A percentile compares a stretch with the other conserved stretches of the same genome.
phyloP scores from a whole-genome alignment of 2,797 vertebrate species.

The Sebastes glaucus region DNA sequence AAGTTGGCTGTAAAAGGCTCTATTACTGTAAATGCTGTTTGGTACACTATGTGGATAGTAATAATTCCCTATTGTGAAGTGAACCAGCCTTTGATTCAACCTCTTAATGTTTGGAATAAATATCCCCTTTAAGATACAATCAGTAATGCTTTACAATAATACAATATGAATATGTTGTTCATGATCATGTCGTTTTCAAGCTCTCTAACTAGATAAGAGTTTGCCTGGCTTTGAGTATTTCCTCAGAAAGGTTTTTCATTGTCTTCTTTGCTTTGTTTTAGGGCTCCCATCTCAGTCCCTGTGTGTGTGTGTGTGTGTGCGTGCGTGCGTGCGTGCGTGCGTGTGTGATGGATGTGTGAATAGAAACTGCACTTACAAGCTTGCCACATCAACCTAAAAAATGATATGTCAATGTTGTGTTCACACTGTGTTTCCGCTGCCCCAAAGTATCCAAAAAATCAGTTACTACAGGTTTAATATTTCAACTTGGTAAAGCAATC shows the following conservation, averaged over 20 bases:
- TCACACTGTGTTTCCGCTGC: background rate
- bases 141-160: background rate
- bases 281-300: too few relatives aligned
- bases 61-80: background rate
- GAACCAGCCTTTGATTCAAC: background rate
- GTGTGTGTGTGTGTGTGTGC: background rate
- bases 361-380: background rate
- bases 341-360: background rate
- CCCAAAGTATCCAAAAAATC: background rate
- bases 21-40: background rate
- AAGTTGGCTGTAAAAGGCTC: background rate
- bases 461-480: background rate
- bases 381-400: background rate
- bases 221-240: background rate
- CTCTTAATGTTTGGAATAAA: background rate
- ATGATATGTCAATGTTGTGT: background rate
- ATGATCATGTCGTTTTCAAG: background rate
- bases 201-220: background rate
- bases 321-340: rapidly evolving
- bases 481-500: background rate
- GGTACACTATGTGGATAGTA: background rate
- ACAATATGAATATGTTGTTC: background rate
- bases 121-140: background rate
- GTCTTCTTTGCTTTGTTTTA: too few relatives aligned
- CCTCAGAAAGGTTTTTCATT: background rate